Percentiles rank a stretch among this genome's conserved stretches.
Conservation (phyloP, 2,888 invertebrate species). For the Barypeithes pellucidus region DNA sequence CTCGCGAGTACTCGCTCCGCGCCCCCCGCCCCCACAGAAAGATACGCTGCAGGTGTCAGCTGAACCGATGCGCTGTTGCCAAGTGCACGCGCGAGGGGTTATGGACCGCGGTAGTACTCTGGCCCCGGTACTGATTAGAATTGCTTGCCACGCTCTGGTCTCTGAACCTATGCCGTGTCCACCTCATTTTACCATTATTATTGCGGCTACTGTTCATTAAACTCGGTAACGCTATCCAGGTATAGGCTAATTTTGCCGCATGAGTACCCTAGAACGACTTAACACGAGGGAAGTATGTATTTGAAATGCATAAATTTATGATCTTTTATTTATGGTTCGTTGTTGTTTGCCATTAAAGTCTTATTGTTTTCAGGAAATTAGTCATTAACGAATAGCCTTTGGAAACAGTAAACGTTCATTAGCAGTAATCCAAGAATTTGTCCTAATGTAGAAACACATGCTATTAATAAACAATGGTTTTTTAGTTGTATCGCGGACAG, state of each 20-base stretch:
- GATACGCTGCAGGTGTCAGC: conserved; percentile 71
- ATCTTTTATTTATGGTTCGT: conserved; percentile 6
- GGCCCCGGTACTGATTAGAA: conserved; percentile 52
- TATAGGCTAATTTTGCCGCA: conserved; percentile 43
- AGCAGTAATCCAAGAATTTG: too few relatives aligned
- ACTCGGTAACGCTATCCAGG: conserved; percentile 49
- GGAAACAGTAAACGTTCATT: not conserved
- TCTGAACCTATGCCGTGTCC: conserved; percentile 51
- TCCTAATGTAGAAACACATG: not conserved
- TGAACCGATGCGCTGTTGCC: conserved; percentile 66
- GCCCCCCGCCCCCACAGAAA: conserved; percentile 63
- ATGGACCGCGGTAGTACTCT: conserved; percentile 51
- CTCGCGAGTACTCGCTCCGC: conserved; percentile 66
- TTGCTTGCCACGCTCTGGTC: conserved; percentile 52
- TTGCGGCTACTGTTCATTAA: conserved; percentile 53
- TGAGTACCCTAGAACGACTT: conserved; percentile 38
- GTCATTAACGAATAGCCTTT: not conserved
- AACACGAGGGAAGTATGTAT: conserved; percentile 27
- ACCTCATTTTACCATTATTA: conserved; percentile 53
- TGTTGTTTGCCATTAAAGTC: not conserved
- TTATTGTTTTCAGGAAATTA: not conserved
- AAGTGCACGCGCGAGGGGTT: conserved; percentile 55
- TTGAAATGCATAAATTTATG: conserved; percentile 31
- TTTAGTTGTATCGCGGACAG: too few relatives aligned
- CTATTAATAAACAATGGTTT: not conserved